Conservation (phyloP, 2,113 vertebrate genomes). For the Sapajus apella region DNA sequence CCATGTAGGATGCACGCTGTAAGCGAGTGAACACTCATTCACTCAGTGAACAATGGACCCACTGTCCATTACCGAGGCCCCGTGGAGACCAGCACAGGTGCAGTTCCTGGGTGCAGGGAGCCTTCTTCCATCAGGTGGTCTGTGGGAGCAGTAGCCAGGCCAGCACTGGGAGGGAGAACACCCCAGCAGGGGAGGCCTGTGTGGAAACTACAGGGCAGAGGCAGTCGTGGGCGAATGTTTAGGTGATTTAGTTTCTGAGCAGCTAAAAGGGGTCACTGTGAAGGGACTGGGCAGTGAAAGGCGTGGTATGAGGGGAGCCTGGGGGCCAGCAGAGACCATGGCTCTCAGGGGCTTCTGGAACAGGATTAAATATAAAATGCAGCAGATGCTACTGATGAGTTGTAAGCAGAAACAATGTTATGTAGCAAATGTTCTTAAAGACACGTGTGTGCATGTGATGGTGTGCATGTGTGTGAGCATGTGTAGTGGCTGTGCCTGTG, state of each 20-base stretch:
- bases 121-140: too few relatives aligned
- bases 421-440: background rate
- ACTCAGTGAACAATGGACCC: too few relatives aligned
- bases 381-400: background rate
- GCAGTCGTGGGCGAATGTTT: too few relatives aligned
- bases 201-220: background rate
- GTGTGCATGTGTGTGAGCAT: background rate
- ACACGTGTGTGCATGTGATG: background rate
- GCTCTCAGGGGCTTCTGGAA: background rate
- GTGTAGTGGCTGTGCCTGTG: too few relatives aligned
- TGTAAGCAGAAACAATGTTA: background rate
- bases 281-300: background rate
- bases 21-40: background rate
- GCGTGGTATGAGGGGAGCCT: too few relatives aligned
- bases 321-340: rapidly evolving
- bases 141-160: background rate
- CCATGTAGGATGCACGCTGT: background rate
- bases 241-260: too few relatives aligned
- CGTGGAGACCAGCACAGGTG: background rate
- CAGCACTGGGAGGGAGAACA: too few relatives aligned
- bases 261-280: background rate
- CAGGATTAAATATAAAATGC: background rate
- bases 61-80: background rate
- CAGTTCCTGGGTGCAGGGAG: background rate
- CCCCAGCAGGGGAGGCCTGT: background rate